A percentile compares a stretch with the other conserved stretches of the same genome.
These are phyloP conservation scores for Papilio gigon DNA, from an alignment of 2,888 invertebrate genomes.

Conservation along the genomic window DNA sequence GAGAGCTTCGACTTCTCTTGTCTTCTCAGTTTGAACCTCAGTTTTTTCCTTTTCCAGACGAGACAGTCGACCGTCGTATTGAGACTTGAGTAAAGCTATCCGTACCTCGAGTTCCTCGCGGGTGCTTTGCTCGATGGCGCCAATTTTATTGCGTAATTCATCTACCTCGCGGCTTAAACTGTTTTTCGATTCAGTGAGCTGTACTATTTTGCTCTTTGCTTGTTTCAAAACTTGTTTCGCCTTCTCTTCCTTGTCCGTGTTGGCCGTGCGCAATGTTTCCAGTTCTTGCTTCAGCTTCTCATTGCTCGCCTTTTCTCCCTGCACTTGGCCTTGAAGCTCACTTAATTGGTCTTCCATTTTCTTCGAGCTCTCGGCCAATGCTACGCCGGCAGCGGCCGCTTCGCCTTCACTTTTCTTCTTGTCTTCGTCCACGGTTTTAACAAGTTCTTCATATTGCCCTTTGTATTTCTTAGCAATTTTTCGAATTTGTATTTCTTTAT, in stretches of 20 bases:
- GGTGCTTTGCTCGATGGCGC: constrained; percentile 77
- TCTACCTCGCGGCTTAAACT: constrained; percentile 82
- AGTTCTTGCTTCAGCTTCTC: constrained; percentile 86
- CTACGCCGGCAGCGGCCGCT: constrained; percentile 74
- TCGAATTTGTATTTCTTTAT: constrained; percentile 88
- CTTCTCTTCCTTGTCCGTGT: constrained; percentile 84
- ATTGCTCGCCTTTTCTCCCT: constrained; percentile 81
- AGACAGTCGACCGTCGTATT: constrained; percentile 86
- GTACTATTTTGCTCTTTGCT: constrained; percentile 88
- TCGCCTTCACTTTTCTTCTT: constrained; percentile 83
- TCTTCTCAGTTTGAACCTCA: constrained; percentile 84
- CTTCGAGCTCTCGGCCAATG: constrained; percentile 76
- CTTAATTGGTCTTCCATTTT: constrained; percentile 77
- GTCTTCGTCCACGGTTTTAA: constrained; percentile 85
- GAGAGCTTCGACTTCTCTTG: constrained; percentile 86
- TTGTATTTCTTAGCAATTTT: constrained; percentile 97
- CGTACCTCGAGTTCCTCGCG: constrained; percentile 82
- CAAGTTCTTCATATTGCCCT: constrained; percentile 89
- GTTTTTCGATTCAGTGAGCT: constrained; percentile 87
- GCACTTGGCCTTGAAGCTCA: constrained; percentile 72
- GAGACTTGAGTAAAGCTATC: constrained; percentile 84
- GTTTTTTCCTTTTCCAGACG: constrained; percentile 88
- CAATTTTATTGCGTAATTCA: constrained; percentile 77
- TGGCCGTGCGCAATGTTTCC: constrained; percentile 81
- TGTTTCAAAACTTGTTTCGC: constrained; percentile 87